These are phyloP conservation scores for Fregetta grallaria DNA, from an alignment of 2,113 vertebrate species.

Conservation along the genomic window DNA sequence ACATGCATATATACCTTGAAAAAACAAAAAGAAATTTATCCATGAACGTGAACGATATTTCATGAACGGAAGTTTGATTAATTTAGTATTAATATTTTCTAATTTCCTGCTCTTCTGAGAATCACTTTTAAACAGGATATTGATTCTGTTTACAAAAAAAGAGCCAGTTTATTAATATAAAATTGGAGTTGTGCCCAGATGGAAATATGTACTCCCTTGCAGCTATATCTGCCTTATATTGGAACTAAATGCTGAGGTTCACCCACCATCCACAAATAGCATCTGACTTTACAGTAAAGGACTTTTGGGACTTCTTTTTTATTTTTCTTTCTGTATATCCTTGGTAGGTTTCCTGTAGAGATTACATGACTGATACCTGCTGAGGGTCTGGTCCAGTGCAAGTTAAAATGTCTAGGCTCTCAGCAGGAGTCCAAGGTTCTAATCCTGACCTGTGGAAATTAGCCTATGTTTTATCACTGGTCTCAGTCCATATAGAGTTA, in stretches of 20 bases:
- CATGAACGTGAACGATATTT: not conserved
- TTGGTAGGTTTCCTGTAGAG: not conserved
- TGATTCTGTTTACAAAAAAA: conserved; percentile 55
- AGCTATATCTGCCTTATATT: not conserved
- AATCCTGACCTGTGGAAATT: not conserved
- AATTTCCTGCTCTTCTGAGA: conserved; percentile 53
- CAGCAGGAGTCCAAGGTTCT: not conserved
- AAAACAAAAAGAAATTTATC: not conserved
- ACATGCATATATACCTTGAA: not conserved
- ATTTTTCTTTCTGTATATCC: not conserved
- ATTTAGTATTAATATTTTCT: conserved; percentile 34
- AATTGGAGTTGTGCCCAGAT: conserved; percentile 32
- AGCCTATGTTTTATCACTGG: not conserved
- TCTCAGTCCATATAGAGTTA: not conserved
- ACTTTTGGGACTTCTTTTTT: not conserved
- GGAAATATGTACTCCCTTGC: not conserved
- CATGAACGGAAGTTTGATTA: not conserved
- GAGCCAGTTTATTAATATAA: conserved; percentile 35
- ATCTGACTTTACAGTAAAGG: not conserved
- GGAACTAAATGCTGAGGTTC: not conserved
- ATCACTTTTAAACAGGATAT: conserved; percentile 50
- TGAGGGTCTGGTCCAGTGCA: not conserved
- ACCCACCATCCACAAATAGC: not conserved
- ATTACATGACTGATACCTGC: not conserved
- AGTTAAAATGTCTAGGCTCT: not conserved